Base-by-base conservation (phyloP, 2,113 vertebrate genomes). In the Ornithorhynchus anatinus region DNA sequence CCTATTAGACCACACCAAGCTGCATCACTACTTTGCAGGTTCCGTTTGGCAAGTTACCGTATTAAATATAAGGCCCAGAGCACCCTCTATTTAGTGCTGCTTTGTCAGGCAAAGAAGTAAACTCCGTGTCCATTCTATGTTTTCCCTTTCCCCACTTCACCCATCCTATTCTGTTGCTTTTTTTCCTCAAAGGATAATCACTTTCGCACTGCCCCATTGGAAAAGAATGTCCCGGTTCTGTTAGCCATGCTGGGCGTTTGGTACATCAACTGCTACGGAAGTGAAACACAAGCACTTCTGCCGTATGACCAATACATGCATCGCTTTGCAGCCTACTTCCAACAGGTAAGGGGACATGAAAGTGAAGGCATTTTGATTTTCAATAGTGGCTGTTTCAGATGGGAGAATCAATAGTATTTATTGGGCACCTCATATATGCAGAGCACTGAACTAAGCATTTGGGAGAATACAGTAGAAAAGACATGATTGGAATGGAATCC, bases 251-350 rank as follows among this genome's bases (percentile, higher is more conserved):
- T 99, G 69, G 97, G 98, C 0, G 53, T 99, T 86, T 99, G 98
- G 98, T 99, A 99, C 80, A 96, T 97, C 85, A 98, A 99, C 91
- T 96, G 93, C 91, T 99, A 96, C 3, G 94, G 95, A 1, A 94
- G 95, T 17, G 98, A 99, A 88, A 98, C 97, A 0, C 98, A 99
- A 0, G 95, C 95, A 8, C 84, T 99, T 80, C 91, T 99, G 80
- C 97, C 98, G 58, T 99, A 99, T 1, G 98, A 99, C 88, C 98
- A 99, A 86, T 99, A 99, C 89, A 94, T 99, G 94, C 97, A 98
- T 80, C 97, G 97, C 65, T 99, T 99, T 14, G 94, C 97, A 1
- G 98, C 97, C n/a, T 99, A 99, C 86, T 99, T 99, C 90, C 98
- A 99, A 87, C 98, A 99, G 97, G 98, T 99, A 72, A 38, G 80